Evolutionary conservation across 37 sponge, comb jelly and placozoan species (phyloP).

Genomic region (Haliclona indistincta): DNA sequence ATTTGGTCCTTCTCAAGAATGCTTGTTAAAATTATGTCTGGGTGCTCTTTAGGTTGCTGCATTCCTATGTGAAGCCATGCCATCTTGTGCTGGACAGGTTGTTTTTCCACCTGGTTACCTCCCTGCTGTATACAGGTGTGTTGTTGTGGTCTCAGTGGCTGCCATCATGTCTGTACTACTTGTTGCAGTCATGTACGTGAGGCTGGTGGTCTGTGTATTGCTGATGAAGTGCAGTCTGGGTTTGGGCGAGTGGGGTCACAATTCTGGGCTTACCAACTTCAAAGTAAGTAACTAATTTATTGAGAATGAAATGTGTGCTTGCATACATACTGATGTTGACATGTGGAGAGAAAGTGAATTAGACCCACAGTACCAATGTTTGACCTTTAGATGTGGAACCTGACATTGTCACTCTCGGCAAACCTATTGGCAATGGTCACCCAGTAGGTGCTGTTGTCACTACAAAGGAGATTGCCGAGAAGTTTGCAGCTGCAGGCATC

Average conservation of each 20-base stretch:
- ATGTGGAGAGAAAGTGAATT: not conserved
- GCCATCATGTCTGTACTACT: not conserved
- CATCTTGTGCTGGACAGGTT: conserved; percentile 69
- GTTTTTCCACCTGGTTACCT: conserved; percentile 65
- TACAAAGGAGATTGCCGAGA: conserved; percentile 66
- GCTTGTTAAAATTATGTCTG: not conserved
- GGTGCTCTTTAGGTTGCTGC: conserved; percentile 25
- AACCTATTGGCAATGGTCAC: conserved; percentile 90
- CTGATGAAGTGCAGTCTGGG: conserved; percentile 88
- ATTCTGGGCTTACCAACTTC: conserved; percentile 75
- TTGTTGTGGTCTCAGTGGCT: not conserved
- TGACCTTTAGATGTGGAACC: conserved; percentile 44
- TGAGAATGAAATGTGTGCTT: not conserved
- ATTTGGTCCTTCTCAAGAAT: not conserved
- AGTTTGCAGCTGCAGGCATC: conserved; percentile 44
- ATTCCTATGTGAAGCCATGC: conserved; percentile 78
- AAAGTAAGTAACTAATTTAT: conserved; percentile 43
- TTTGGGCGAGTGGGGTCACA: conserved; percentile 76
- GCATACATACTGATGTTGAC: conserved; percentile 1
- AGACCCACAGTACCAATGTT: not conserved
- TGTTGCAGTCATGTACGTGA: conserved; percentile 48
- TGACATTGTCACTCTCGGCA: conserved; percentile 90
- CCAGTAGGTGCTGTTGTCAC: conserved; percentile 83
- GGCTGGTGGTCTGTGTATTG: conserved; percentile 85
- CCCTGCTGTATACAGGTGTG: conserved; percentile 58